These are phyloP conservation scores for Trachelipus rathkii DNA, from an alignment of 1,140 invertebrate genomes.

Conservation along the genomic window DNA sequence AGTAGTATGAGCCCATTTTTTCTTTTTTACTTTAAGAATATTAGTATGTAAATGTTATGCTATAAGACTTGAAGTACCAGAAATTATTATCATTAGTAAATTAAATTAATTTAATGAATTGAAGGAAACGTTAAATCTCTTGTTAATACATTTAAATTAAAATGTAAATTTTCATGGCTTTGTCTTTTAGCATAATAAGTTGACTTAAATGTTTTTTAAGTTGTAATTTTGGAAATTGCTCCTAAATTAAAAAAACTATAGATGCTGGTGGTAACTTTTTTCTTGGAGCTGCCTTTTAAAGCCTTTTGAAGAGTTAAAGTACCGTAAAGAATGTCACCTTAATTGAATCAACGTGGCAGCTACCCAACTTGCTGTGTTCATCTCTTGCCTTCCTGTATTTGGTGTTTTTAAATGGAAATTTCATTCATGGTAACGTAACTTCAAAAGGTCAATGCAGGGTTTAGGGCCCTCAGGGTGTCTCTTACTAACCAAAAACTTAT, in stretches of 20 bases:
- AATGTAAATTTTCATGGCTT: too few relatives aligned
- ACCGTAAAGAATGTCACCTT: neutral
- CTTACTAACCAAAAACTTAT: conserved; percentile 26
- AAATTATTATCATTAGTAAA: too few relatives aligned
- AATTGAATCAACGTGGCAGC: neutral
- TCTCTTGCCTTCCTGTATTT: conserved; percentile 1
- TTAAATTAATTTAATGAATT: too few relatives aligned
- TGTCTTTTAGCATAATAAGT: too few relatives aligned
- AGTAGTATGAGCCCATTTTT: too few relatives aligned
- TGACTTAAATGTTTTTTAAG: too few relatives aligned
- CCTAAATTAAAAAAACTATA: neutral
- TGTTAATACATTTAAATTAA: too few relatives aligned
- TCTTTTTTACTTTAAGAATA: too few relatives aligned
- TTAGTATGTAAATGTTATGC: too few relatives aligned
- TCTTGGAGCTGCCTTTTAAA: conserved; percentile 3
- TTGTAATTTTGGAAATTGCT: too few relatives aligned
- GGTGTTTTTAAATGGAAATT: neutral
- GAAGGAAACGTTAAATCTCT: too few relatives aligned
- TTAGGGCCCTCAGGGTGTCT: conserved; percentile 1
- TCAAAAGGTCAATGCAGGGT: conserved; percentile 20
- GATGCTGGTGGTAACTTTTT: conserved; percentile 9
- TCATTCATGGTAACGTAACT: conserved; percentile 22
- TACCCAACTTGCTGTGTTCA: neutral
- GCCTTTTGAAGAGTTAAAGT: conserved; percentile 10
- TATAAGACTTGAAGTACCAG: too few relatives aligned